Base-by-base conservation (phyloP, 1,140 invertebrate genomes). In the Eubasilissa regina region DNA sequence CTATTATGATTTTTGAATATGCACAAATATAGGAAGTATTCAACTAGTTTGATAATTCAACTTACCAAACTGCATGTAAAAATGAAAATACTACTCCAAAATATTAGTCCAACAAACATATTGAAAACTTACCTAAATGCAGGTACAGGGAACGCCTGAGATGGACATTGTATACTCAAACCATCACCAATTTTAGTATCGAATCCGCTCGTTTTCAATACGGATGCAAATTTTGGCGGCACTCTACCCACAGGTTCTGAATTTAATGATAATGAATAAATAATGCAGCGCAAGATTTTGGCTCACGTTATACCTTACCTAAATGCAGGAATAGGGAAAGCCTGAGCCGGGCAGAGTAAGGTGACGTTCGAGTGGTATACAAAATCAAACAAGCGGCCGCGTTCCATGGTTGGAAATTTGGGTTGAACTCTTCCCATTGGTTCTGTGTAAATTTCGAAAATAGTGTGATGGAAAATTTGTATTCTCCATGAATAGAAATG, bases 321-420 rank as follows among this genome's bases (percentile, higher is more conserved):
- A 89, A 92, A 93, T 85, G 88, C 87, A 84, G 93, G 93, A 85
- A 93, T 90, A 66, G 94, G 93, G 87, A 91, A 93, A 84, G 92
- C 93, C 89, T 94, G 93, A 58, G 93, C 93, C 77, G 92, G 91
- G 87, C 94, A 95, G 72, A 94, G 89, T 80, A 96, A 87, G 78
- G 93, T 89, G 72, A 90, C 84, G 79, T 87, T 90, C 80, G n/a
- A 12, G n/a, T 45, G 17, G 64, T 73, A 77, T 19, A 45, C 44
- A 47, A 45, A 77, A 73, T 48, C 47, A 55, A 56, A 83, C 79
- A 35, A 81, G 91, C 94, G 94, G 86, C 84, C 90, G 85, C 80
- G 90, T 85, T 84, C 87, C 87, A 84, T 85, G 15, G 87, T 85
- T 10, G 90, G 89, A 85, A 91, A 91, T 86, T 91, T 91, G 35